Evolutionary conservation across 2,888 invertebrate species (phyloP).

Genomic region (Agonopterix alstromeriana): DNA sequence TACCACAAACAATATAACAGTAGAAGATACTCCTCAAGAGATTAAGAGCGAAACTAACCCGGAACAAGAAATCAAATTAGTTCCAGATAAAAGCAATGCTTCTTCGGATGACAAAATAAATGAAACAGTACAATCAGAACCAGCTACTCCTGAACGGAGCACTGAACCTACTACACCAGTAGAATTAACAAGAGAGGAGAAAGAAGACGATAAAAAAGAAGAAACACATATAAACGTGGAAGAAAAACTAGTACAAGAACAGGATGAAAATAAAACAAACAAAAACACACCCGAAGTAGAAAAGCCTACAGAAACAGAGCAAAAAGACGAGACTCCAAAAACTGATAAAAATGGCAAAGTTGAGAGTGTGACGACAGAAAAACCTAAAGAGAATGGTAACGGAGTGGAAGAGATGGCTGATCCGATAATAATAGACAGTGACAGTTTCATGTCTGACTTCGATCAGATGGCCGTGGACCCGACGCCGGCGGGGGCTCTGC

Average conservation of each 20-base stretch:
- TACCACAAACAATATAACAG: conserved; percentile 56
- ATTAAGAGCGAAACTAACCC: conserved; percentile 45
- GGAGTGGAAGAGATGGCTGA: conserved; percentile 47
- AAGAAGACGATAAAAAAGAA: conserved; percentile 41
- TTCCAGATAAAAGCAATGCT: conserved; percentile 45
- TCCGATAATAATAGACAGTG: conserved; percentile 58
- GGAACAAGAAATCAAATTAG: conserved; percentile 52
- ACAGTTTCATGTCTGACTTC: conserved; percentile 72
- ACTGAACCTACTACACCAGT: conserved; percentile 32
- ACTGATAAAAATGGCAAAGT: conserved; percentile 46
- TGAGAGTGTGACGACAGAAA: conserved; percentile 33
- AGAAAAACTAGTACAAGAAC: conserved; percentile 36
- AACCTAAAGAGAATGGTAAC: conserved; percentile 40
- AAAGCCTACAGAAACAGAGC: conserved; percentile 33
- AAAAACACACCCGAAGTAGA: conserved; percentile 26
- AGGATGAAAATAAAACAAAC: conserved; percentile 21
- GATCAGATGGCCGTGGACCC: conserved; percentile 70
- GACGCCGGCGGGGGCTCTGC: conserved; percentile 47
- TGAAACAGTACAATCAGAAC: conserved; percentile 42
- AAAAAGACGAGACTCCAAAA: conserved; percentile 36
- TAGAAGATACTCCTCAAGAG: conserved; percentile 50
- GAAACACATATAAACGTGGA: conserved; percentile 28
- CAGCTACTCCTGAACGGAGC: conserved; percentile 29
- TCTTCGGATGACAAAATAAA: conserved; percentile 48
- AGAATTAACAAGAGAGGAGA: conserved; percentile 47